Base-by-base conservation (phyloP, 1,140 invertebrate genomes). In the Gonatopus flavifemur region DNA sequence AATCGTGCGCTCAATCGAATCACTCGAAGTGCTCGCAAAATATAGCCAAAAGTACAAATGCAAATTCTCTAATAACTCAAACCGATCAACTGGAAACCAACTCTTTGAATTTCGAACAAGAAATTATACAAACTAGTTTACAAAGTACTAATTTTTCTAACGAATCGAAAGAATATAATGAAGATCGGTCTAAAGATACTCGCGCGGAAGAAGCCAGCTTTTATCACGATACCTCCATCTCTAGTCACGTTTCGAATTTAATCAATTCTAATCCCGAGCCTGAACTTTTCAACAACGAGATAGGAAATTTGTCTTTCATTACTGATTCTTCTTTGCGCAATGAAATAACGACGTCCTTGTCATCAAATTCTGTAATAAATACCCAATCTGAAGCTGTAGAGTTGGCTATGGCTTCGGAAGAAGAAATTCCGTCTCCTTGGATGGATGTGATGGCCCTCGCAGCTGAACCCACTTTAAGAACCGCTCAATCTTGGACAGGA, bases 371-470 rank as follows among this genome's bases (percentile, higher is more conserved):
- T 20, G 38, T 55, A 21, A 35, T 51, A 5, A 66, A 51, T 20
- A 32, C 50, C 1, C 67, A 57, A 12, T 81, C 82, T 1, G 85
- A 86, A 70, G 86, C 86, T 2, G 78, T 88, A 37, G 82, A 88
- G 62, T 61, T 88, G 44, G 85, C 87, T 6, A 74, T 88, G 42
- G 86, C 86, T 0, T 85, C 85, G n/a, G 86, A 89, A 59, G 83
- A 88, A 47, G 87, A 88, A 72, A 72, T 86, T 25, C 84, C 87
- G 50, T 83, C 84, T 7, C 82, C 85, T 4, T 89, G 87, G 87
- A 78, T 86, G 6, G 84, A 88, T 57, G 85, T 86, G 1, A 84
- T 83, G 45, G 82, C 86, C 36, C 68, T 87, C 41, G 80, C 83
- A 9, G 76, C 81, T 1, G 77, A 81, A 6, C 69, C 69, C 68